Evolutionary conservation across 2,113 vertebrate species (phyloP).

Genomic region (Fulmarus glacialis): DNA sequence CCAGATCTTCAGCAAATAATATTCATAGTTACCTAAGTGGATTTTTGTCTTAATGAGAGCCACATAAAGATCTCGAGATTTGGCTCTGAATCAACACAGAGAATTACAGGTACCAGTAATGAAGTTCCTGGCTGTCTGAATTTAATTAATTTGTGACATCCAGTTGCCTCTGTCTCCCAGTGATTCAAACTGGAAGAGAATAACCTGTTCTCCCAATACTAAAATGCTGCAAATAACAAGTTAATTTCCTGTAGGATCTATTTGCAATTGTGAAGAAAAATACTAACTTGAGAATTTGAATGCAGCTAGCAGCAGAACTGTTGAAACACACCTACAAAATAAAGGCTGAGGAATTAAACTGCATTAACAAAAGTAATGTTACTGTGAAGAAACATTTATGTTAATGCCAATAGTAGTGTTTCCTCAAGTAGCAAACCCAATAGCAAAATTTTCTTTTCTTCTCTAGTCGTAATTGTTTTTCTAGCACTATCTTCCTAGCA

Average conservation of each 20-base stretch:
- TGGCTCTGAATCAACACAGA: neutral
- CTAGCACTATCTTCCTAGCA: neutral
- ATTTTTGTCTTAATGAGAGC: neutral
- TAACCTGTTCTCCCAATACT: neutral
- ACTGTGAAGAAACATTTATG: neutral
- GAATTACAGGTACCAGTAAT: conserved; percentile 3
- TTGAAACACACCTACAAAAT: neutral
- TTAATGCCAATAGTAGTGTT: neutral
- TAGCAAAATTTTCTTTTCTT: neutral
- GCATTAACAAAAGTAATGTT: neutral
- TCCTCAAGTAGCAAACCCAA: neutral
- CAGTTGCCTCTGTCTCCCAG: neutral
- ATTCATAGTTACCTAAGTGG: neutral
- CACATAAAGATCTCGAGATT: neutral
- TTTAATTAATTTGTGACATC: conserved; percentile 3
- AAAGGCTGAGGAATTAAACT: neutral
- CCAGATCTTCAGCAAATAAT: neutral
- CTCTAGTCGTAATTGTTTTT: neutral
- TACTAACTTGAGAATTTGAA: neutral
- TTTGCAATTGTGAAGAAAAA: neutral
- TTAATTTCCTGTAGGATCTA: neutral
- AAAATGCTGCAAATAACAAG: neutral
- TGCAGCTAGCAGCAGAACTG: neutral
- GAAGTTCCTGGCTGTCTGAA: neutral
- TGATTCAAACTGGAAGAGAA: neutral